Evolutionary conservation across 2,113 vertebrate species (phyloP).

Genomic region (Myiozetetes cayanensis): DNA sequence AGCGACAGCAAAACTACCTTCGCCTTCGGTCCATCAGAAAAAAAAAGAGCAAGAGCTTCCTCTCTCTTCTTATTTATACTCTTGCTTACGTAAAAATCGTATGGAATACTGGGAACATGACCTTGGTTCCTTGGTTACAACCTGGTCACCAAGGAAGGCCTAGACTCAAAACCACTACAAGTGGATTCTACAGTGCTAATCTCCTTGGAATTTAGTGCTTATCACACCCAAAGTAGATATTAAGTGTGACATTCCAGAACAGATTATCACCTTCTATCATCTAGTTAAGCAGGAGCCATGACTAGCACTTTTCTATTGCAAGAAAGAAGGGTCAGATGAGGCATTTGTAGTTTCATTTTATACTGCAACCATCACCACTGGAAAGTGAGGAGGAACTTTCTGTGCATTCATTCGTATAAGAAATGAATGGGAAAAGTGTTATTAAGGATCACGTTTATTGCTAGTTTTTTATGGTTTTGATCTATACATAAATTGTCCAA

Average conservation of each 20-base stretch:
- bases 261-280: not conserved
- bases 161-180: no score
- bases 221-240: not conserved
- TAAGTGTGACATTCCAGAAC: not conserved
- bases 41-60: no score
- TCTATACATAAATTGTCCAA: not conserved
- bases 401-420: not conserved
- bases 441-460: not conserved
- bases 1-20: no score
- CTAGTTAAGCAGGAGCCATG: not conserved
- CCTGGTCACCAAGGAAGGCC: no score
- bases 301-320: not conserved
- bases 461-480: not conserved
- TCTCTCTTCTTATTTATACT: no score
- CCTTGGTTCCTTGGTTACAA: no score
- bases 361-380: not conserved
- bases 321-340: not conserved
- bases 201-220: constrained; percentile 1
- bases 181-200: not conserved
- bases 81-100: no score
- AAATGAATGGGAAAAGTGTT: not conserved
- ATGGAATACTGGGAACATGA: no score
- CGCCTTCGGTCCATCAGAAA: no score
- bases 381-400: not conserved
- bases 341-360: not conserved